These are phyloP conservation scores for Ernsta delagoae DNA, from an alignment of 2,888 invertebrate genomes.

Conservation along the genomic window DNA sequence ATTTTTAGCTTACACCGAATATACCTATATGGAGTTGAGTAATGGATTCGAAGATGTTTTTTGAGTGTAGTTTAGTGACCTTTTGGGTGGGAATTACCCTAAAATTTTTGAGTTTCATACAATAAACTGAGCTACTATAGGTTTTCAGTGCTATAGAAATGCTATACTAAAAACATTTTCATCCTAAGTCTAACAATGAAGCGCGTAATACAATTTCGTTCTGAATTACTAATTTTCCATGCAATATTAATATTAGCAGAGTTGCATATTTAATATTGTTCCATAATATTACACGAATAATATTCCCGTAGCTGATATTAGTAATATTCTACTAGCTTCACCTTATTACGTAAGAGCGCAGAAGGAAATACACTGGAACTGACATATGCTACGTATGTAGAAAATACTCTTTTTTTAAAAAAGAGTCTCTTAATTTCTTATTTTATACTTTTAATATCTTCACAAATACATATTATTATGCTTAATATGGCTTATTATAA, in stretches of 20 bases:
- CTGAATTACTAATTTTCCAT: slow-evolving; percentile 15
- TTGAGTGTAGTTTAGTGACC: slow-evolving; percentile 28
- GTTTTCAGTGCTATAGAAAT: too few species aligned
- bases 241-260: slow-evolving; percentile 29
- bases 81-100: neutral
- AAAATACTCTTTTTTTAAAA: too few species aligned
- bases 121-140: too few species aligned
- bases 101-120: too few species aligned
- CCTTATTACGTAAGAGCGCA: slow-evolving; percentile 35
- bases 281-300: slow-evolving; percentile 30
- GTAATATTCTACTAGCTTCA: slow-evolving; percentile 38
- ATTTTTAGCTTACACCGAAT: slow-evolving; percentile 36
- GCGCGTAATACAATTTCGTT: slow-evolving; percentile 21
- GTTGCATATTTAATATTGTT: slow-evolving; percentile 32
- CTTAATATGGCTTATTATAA: too few species aligned
- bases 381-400: too few species aligned
- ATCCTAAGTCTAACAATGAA: slow-evolving; percentile 4
- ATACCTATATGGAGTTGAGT: slow-evolving; percentile 23
- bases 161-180: too few species aligned
- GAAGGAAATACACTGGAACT: slow-evolving; percentile 4
- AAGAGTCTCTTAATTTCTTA: too few species aligned
- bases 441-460: too few species aligned
- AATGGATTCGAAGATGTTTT: slow-evolving; percentile 33
- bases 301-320: slow-evolving; percentile 32
- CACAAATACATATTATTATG: too few species aligned